Base-by-base conservation (phyloP, 2,113 vertebrate genomes). In the Xerus inauris region DNA sequence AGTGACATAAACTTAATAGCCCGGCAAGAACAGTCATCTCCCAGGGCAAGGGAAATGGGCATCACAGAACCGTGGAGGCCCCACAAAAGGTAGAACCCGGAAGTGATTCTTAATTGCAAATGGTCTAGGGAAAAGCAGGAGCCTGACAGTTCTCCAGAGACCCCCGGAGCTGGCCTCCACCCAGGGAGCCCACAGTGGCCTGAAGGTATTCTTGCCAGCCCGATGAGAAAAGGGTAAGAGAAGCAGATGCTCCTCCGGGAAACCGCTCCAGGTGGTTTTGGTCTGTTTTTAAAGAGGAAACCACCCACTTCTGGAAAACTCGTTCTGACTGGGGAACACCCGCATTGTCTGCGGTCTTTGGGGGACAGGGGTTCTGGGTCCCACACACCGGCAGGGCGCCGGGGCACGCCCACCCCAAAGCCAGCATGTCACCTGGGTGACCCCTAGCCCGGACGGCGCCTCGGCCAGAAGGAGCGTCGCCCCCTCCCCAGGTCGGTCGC, bases 321-420 rank as follows among this genome's bases (percentile, higher is more conserved):
- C n/a, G 0, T 30, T 16, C 20, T 0, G 16, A 19, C 11, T 0
- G 9, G 30, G 9, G 45, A n/a, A 32, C 45, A n/a, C 0, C 19
- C 4, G 35, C 72, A 14, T 32, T 3, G 64, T 20, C 57, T 2
- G 30, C n/a, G 30, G 3, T 89, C 47, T 28, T 4, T 0, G 24
- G 13, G 16, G n/a, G 3, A 12, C 13, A 8, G 12, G 19, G 20
- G 11, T 13, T 72, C 84, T 13, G 64, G 20, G 30, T 35, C 82
- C 87, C 72, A 16, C 22, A 30, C 65, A 20, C 10, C 0, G 76
- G 47, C 28, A 65, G 35, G 17, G 30, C 20, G 75, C 77, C 3
- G 17, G 45, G 13, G 3, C 62, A 35, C 20, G 35, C 88, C 84
- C 80, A 65, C 79, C 72, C 75, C 59, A 2, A 12, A 62, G n/a